phyloP scores from a whole-genome alignment of 2,113 vertebrate genomes.

The Gambusia affinis region DNA sequence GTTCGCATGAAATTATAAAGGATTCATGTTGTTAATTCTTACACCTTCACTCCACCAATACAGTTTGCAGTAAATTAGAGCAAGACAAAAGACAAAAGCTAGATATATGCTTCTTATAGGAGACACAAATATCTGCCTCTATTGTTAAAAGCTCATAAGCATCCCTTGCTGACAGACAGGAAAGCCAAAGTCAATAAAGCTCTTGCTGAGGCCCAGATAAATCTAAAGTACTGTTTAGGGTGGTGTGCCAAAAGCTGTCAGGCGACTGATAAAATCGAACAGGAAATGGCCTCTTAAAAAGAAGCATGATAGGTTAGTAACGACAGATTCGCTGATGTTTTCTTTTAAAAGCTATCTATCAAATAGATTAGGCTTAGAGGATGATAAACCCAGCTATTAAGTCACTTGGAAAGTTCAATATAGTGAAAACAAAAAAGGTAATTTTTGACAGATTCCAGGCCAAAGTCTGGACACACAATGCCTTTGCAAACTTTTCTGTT shows the following conservation, averaged over 20 bases:
- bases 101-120: constrained; percentile 10
- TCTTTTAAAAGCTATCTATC: constrained; percentile 9
- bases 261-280: constrained; percentile 48
- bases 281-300: constrained; percentile 46
- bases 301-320: constrained; percentile 21
- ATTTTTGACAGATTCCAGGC: neutral
- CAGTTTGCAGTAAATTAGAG: neutral
- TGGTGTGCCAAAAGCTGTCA: constrained; percentile 51
- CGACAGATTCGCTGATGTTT: constrained; percentile 14
- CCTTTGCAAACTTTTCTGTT: no score
- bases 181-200: constrained; percentile 60
- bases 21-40: neutral
- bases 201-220: constrained; percentile 50
- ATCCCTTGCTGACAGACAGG: constrained; percentile 45
- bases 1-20: neutral
- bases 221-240: constrained; percentile 39
- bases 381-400: constrained; percentile 12
- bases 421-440: neutral
- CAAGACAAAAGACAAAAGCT: neutral
- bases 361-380: constrained; percentile 2
- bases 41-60: neutral
- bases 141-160: constrained; percentile 15
- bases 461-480: neutral
- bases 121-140: constrained; percentile 20
- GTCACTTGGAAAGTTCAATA: constrained; percentile 11